A percentile compares a stretch with the other conserved stretches of the same genome.
Conservation (phyloP, 2,888 invertebrate species). For the Incurvaria masculella region DNA sequence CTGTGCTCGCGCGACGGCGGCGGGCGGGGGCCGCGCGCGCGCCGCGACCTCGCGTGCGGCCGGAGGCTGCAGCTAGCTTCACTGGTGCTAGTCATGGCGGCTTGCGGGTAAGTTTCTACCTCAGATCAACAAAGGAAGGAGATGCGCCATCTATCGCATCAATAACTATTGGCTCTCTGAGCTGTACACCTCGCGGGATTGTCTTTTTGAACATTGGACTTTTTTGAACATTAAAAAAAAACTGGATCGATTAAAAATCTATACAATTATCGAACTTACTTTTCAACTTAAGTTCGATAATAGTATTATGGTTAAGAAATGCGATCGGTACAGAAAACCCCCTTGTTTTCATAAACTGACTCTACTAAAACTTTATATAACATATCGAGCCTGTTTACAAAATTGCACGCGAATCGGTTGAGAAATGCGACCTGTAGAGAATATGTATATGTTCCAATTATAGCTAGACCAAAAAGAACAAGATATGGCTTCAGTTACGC, state of each 20-base stretch:
- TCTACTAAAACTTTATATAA: neutral
- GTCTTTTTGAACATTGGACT: too few species aligned
- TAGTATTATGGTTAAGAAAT: conserved; percentile 3
- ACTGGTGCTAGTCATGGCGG: conserved; percentile 36
- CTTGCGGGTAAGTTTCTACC: conserved; percentile 41
- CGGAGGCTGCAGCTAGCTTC: conserved; percentile 36
- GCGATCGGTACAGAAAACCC: conserved; percentile 1
- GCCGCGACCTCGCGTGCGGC: conserved; percentile 36
- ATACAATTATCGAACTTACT: neutral
- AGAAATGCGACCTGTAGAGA: too few species aligned
- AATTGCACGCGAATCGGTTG: too few species aligned
- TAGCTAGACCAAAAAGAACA: neutral
- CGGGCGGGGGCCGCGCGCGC: conserved; percentile 33
- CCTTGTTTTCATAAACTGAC: neutral
- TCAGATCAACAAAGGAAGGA: too few species aligned
- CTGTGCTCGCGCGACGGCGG: conserved; percentile 39
- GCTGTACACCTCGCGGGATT: conserved; percentile 9
- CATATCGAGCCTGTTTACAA: too few species aligned
- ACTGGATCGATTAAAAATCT: conserved; percentile 56
- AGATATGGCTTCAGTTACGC: too few species aligned
- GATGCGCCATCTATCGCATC: conserved; percentile 7
- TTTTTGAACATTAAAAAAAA: conserved; percentile 46
- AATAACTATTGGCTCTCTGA: too few species aligned
- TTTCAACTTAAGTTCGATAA: conserved; percentile 5
- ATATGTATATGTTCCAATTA: neutral